Conservation (phyloP, 1,140 invertebrate genomes). For the Brachionus angularis region DNA sequence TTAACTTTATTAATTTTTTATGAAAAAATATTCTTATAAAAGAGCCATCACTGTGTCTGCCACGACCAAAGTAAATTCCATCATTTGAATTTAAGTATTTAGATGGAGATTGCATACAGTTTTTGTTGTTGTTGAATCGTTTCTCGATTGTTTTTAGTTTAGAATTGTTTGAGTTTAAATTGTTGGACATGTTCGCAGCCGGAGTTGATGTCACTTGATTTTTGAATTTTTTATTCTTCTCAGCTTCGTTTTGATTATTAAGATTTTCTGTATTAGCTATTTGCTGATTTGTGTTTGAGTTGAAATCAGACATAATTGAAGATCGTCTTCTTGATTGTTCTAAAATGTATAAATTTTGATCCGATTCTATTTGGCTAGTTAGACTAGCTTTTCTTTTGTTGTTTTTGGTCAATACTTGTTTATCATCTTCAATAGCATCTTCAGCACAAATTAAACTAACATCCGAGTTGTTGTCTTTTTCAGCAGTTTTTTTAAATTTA, state of each 20-base stretch:
- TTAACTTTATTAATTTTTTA: conserved; percentile 53
- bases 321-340: neutral
- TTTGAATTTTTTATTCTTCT: conserved; percentile 38
- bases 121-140: too few species aligned
- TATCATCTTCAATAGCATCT: neutral
- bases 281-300: too few species aligned
- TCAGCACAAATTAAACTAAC: conserved; percentile 3
- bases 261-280: too few species aligned
- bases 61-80: conserved; percentile 26
- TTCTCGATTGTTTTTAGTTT: neutral
- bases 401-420: neutral
- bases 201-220: conserved; percentile 30
- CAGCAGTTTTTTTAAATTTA: neutral
- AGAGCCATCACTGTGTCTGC: conserved; percentile 7
- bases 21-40: conserved; percentile 57
- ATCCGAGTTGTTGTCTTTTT: conserved; percentile 6
- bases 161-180: neutral
- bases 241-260: neutral
- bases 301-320: conserved; percentile 15
- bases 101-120: neutral
- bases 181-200: neutral
- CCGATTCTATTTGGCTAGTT: neutral
- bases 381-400: conserved; percentile 17
- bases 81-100: neutral
- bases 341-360: neutral